phyloP scores from a whole-genome alignment of 2,113 vertebrate species.

The Macquaria australasica region DNA sequence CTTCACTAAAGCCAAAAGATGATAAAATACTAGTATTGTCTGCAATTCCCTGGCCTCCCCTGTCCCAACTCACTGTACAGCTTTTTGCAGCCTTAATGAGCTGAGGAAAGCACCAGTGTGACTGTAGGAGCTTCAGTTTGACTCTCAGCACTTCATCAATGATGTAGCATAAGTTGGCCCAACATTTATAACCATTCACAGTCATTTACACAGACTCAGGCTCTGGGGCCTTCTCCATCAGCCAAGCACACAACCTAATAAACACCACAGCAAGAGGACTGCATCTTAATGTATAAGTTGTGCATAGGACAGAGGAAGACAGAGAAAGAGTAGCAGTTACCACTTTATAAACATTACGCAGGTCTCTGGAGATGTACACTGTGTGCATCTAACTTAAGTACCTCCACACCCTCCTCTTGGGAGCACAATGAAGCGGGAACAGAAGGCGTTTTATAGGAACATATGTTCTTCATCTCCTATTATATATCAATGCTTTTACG shows the following conservation, averaged over 20 bases:
- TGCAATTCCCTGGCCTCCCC: slow-evolving; percentile 65
- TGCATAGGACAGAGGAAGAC: slow-evolving; percentile 52
- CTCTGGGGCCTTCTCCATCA: slow-evolving; percentile 49
- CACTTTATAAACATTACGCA: slow-evolving; percentile 82
- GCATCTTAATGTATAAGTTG: slow-evolving; percentile 36
- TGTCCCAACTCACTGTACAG: slow-evolving; percentile 54
- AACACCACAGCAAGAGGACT: slow-evolving; percentile 40
- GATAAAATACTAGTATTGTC: slow-evolving; percentile 79
- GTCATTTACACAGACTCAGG: slow-evolving; percentile 56
- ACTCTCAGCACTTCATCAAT: slow-evolving; percentile 76
- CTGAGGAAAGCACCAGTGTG: slow-evolving; percentile 72
- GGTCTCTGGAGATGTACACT: slow-evolving; percentile 72
- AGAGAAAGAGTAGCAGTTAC: slow-evolving; percentile 64
- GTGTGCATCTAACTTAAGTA: slow-evolving; percentile 80
- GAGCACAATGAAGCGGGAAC: slow-evolving; percentile 75
- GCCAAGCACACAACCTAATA: slow-evolving; percentile 50
- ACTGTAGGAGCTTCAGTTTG: slow-evolving; percentile 52
- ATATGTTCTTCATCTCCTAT: slow-evolving; percentile 82
- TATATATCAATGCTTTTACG: slow-evolving; percentile 81
- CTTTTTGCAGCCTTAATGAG: slow-evolving; percentile 78
- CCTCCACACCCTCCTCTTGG: slow-evolving; percentile 72
- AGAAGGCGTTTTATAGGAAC: slow-evolving; percentile 85
- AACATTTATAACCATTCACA: slow-evolving; percentile 75
- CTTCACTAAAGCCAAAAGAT: slow-evolving; percentile 72
- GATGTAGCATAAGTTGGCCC: slow-evolving; percentile 67